A percentile compares a stretch with the other conserved stretches of the same genome.
Conservation (phyloP, 2,888 invertebrate genomes). For the Drosophila meridiana region DNA sequence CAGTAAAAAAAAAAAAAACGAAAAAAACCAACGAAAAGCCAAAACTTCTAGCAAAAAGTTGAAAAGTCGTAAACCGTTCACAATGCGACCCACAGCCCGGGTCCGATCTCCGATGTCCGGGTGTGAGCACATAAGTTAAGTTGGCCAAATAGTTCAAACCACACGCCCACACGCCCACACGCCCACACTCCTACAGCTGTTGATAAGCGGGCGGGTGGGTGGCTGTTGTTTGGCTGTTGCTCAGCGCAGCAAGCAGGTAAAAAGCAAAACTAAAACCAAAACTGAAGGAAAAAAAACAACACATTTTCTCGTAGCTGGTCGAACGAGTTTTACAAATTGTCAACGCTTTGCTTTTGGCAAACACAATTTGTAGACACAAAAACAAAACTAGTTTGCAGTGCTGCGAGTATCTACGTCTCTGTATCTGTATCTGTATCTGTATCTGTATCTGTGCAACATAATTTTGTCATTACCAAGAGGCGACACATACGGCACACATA, state of each 20-base stretch:
- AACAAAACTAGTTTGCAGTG: slow-evolving; percentile 58
- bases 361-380: slow-evolving; percentile 65
- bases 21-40: not conserved
- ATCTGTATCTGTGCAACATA: slow-evolving; percentile 69
- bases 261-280: slow-evolving; percentile 12
- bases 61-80: slow-evolving; percentile 65
- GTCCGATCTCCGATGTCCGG: slow-evolving; percentile 15
- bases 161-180: slow-evolving; percentile 30
- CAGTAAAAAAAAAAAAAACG: slow-evolving; percentile 14
- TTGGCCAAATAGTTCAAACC: slow-evolving; percentile 28
- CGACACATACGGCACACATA: slow-evolving; percentile 32
- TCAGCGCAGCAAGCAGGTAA: slow-evolving; percentile 28
- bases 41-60: slow-evolving; percentile 65
- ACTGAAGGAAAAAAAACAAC: not conserved
- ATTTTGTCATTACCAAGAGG: slow-evolving; percentile 73
- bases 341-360: slow-evolving; percentile 74
- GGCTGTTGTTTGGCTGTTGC: not conserved
- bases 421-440: slow-evolving; percentile 28
- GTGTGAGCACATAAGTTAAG: slow-evolving; percentile 20
- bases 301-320: slow-evolving; percentile 58
- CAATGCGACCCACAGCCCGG: slow-evolving; percentile 30
- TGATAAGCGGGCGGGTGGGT: slow-evolving; percentile 48
- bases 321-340: slow-evolving; percentile 78
- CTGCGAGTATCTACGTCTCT: slow-evolving; percentile 36
- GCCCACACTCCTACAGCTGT: slow-evolving; percentile 31